These are phyloP conservation scores for Nipponacmea schrenckii DNA, from an alignment of 2,888 invertebrate species.

Conservation along the genomic window DNA sequence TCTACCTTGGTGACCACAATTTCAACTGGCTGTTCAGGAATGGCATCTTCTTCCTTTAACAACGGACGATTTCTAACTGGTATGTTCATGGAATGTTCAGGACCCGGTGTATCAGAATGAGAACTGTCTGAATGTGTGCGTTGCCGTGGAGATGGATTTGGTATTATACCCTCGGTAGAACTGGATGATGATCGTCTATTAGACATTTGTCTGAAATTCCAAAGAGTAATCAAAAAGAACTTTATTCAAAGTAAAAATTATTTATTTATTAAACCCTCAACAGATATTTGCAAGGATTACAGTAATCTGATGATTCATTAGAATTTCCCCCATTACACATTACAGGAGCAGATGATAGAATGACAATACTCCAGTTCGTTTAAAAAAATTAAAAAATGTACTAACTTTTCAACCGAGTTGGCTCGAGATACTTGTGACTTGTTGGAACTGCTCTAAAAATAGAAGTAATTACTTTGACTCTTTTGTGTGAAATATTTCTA, in stretches of 20 bases:
- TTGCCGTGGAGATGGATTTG: constrained; percentile 16
- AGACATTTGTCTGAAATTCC: constrained; percentile 20
- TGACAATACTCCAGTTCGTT: too few relatives aligned
- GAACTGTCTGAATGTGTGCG: constrained; percentile 37
- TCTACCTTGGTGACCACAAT: constrained; percentile 8
- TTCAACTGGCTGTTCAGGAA: neutral
- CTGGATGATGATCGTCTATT: constrained; percentile 23
- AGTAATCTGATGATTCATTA: too few relatives aligned
- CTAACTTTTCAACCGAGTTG: constrained; percentile 43
- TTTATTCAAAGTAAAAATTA: neutral
- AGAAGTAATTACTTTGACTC: neutral
- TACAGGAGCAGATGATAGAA: too few relatives aligned
- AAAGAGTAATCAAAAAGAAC: neutral
- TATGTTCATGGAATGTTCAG: constrained; percentile 22
- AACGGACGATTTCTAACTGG: neutral
- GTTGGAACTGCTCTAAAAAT: constrained; percentile 29
- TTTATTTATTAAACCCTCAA: too few relatives aligned
- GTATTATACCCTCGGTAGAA: constrained; percentile 28
- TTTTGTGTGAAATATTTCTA: too few relatives aligned
- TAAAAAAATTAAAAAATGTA: constrained; percentile 8
- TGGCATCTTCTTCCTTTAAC: neutral
- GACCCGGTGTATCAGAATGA: constrained; percentile 29
- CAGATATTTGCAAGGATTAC: too few relatives aligned
- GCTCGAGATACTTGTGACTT: constrained; percentile 33
- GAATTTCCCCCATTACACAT: neutral